These are phyloP conservation scores for Protaetia brevitarsis DNA, from an alignment of 1,140 invertebrate genomes.

Conservation along the genomic window DNA sequence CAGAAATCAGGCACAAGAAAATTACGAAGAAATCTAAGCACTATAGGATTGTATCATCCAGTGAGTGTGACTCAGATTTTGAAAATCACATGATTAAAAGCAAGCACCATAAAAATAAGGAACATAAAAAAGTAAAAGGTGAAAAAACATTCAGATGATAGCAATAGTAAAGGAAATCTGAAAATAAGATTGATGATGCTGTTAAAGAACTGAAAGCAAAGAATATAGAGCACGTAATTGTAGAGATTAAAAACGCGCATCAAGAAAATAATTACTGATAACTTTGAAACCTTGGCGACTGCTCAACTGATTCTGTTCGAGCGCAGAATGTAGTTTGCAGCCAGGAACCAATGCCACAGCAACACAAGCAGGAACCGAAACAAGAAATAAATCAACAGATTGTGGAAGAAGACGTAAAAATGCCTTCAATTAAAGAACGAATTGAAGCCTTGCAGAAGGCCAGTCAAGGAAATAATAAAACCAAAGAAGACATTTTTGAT, in stretches of 20 bases:
- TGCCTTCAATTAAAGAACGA: constrained; percentile 40
- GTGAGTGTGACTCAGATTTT: not conserved
- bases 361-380: not conserved
- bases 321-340: constrained; percentile 9
- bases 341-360: not conserved
- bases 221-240: too few relatives aligned
- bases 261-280: not conserved
- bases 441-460: constrained; percentile 42
- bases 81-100: not conserved
- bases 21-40: not conserved
- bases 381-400: not conserved
- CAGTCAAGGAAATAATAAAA: constrained; percentile 27
- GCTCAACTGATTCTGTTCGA: not conserved
- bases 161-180: not conserved
- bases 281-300: constrained; percentile 2
- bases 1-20: constrained; percentile 4
- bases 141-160: too few relatives aligned
- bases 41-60: not conserved
- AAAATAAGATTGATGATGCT: not conserved
- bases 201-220: not conserved
- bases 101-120: not conserved
- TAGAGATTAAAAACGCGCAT: not conserved
- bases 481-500: constrained; percentile 38
- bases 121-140: not conserved
- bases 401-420: constrained; percentile 31